Evolutionary conservation across 2,113 vertebrate species (phyloP), one percentile per base, ranked within the genome.

Genomic region (Cyanoderma ruficeps): DNA sequence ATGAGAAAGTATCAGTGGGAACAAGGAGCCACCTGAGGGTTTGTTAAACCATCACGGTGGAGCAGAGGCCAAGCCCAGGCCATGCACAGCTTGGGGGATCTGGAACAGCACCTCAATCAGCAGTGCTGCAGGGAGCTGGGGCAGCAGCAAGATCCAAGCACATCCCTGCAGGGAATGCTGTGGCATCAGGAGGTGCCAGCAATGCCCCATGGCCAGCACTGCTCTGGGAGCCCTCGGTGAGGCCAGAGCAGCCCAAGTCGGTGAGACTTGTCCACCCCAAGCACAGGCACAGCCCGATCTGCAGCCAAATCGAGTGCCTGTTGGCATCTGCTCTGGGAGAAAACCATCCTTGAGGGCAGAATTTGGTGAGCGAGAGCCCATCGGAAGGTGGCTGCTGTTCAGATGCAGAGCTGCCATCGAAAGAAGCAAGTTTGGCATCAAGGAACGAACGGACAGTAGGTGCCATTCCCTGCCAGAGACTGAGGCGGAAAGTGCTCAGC

Each of bases 11-110:
- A 33, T 0, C 6, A 2, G 33, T 3, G 64, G 27, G 33, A 24
- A 12, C 41, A 11, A 30, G 53, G 68, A 57, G 57, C 28, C 11
- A 15, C 46, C 6, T 13, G 15, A 47, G 15, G 7, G 13, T 5
- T 49, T 4, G 0, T 9, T 50, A 56, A 50, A 80, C 13, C 2
- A 1, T 5, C 24, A 3, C 41, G 0, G 1, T 0, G 4, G n/a
- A 70, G 37, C 69, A 47, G 24, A 16, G 35, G 41, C 60, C 2
- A 2, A 77, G 80, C 12, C 47, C 71, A 27, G 47, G 27, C n/a
- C 7, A 0, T 1, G 30, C 68, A 10, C 6, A 28, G 42, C 50
- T 19, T 14, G 68, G 8, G 28, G 59, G 27, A 33, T 20, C 10
- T 28, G 59, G 57, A 44, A 31, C 13, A 59, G 77, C 52, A 31